Percentiles rank a stretch among this genome's conserved stretches.
Conservation (phyloP, 1,140 invertebrate genomes). For the Cydia strobilella region DNA sequence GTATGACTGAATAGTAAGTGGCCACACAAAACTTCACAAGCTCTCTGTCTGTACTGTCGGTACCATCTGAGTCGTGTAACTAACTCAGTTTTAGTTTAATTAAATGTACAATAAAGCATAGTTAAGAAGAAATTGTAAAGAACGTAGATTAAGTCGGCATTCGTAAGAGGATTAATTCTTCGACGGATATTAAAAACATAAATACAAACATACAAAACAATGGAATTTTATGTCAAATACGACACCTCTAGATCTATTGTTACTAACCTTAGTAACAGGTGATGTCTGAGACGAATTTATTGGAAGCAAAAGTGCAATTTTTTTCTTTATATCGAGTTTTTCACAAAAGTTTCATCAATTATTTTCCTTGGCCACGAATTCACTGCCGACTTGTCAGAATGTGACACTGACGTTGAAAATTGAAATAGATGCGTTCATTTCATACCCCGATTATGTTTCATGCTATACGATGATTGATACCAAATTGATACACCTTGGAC, state of each 20-base stretch:
- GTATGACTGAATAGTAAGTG: neutral
- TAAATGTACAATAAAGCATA: neutral
- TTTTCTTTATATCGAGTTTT: neutral
- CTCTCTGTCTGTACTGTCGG: neutral
- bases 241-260: no score
- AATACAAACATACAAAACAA: conserved; percentile 35
- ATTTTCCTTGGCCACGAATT: conserved; percentile 58
- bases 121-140: neutral
- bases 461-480: no score
- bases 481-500: no score
- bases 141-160: neutral
- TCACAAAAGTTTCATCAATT: conserved; percentile 28
- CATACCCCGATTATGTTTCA: no score
- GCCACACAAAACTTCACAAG: neutral
- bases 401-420: conserved; percentile 14
- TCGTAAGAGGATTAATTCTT: neutral
- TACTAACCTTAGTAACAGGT: conserved; percentile 16
- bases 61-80: neutral
- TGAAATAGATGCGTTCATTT: conserved; percentile 2
- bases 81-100: neutral
- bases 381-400: conserved; percentile 53
- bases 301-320: neutral
- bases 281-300: neutral
- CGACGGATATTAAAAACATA: conserved; percentile 24
- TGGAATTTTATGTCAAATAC: neutral